These are phyloP conservation scores for Polyommatus icarus DNA, from an alignment of 2,888 invertebrate species.

Conservation along the genomic window DNA sequence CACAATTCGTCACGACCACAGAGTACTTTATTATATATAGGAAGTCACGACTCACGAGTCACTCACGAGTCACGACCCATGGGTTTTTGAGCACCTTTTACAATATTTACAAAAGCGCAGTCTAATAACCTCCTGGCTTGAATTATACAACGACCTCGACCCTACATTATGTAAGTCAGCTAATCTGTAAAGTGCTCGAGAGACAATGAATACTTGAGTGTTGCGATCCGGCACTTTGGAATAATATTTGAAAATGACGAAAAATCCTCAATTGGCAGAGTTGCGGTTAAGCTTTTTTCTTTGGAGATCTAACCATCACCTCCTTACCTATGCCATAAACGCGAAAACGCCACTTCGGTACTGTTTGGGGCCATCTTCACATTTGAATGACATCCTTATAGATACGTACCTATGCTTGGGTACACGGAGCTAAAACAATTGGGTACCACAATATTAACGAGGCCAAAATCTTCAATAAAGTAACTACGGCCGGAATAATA, in stretches of 20 bases:
- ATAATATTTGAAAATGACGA: background rate
- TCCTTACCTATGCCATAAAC: no score
- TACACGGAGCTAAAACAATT: no score
- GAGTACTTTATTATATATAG: no score
- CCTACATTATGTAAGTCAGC: constrained; percentile 10
- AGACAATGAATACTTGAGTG: constrained; percentile 8
- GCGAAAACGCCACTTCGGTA: no score
- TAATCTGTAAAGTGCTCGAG: background rate
- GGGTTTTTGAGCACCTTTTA: no score
- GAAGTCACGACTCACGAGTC: no score
- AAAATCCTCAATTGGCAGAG: background rate
- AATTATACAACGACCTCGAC: background rate
- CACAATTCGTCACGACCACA: no score
- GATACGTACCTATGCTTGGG: no score
- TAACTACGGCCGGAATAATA: background rate
- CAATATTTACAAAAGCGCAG: background rate
- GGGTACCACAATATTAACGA: background rate
- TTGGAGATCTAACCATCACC: background rate
- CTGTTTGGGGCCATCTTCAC: no score
- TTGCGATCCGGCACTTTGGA: background rate
- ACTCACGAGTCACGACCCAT: no score
- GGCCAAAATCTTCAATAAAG: background rate
- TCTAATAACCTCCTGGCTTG: background rate
- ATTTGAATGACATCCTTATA: no score
- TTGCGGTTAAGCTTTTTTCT: background rate